Evolutionary conservation across 2,797 vertebrate genomes (phyloP), one percentile per base, ranked within the genome.

Genomic region (Hapalemur alaotrensis): DNA sequence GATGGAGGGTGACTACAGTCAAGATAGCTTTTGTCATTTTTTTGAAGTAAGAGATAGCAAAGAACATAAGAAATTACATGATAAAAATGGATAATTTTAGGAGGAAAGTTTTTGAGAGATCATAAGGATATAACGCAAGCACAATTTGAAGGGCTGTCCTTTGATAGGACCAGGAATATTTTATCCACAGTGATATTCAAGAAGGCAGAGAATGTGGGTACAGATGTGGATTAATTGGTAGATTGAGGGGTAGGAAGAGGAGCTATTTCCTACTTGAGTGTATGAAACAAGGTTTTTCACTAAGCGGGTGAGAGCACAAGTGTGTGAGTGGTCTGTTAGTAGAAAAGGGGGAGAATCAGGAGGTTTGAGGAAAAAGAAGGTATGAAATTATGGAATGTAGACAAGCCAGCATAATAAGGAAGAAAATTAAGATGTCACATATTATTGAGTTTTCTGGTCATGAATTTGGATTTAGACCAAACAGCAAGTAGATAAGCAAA

Each of bases 391-490:
- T 11, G 93, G 28, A 79, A 14, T 0, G 0, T 18, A 63, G 14
- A 46, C 78, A 67, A 67, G 15, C 3, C 30, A 73, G 35, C 20
- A 35, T 54, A 7, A 15, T 54, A 69, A 81, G n/a, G 35, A 92
- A 78, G 11, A 32, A 10, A 75, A 54, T 85, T 80, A 41, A 11
- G 25, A 38, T 72, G 52, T 28, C 32, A 32, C 9, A 14, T 72
- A 52, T 41, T 57, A 46, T 78, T 52, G 59, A 52, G 38, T 61
- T 90, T 84, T 50, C 17, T 93, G 30, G n/a, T 43, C 63, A 82
- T 87, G 57, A 80, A 54, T 86, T 85, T 91, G 61, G 86, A 72
- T 96, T 89, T 23, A 78, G 14, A 76, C 22, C 15, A 81, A 35
- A 57, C 7, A 65, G 30, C 30, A 38, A 46, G 4, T 54, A 57